These are phyloP conservation scores for Enteromius trimaculatus DNA, from an alignment of 2,797 vertebrate species.

Conservation along the genomic window DNA sequence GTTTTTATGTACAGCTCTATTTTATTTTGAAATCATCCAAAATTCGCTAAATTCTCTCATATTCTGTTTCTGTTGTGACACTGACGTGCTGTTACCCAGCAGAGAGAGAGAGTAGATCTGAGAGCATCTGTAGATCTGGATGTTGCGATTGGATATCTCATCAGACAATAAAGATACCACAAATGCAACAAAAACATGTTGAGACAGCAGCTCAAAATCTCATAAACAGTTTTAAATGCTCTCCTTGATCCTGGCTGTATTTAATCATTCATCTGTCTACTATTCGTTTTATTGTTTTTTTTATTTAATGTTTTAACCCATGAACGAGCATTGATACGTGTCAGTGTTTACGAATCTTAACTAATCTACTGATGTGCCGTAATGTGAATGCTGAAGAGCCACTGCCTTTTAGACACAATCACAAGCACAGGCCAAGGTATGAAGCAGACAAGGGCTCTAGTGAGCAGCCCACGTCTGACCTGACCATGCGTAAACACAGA, in stretches of 20 bases:
- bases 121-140: no score
- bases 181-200: not conserved
- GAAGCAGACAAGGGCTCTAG: constrained; percentile 14
- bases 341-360: not conserved
- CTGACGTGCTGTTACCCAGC: not conserved
- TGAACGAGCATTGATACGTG: not conserved
- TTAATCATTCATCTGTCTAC: not conserved
- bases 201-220: not conserved
- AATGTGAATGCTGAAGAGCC: not conserved
- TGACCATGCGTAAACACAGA: constrained; percentile 48
- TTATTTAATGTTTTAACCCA: not conserved
- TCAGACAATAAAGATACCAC: not conserved
- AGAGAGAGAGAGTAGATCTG: no score
- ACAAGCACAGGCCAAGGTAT: constrained; percentile 70
- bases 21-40: not conserved
- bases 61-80: not conserved
- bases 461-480: constrained; percentile 2
- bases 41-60: not conserved
- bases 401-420: constrained; percentile 45
- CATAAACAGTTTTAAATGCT: not conserved
- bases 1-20: not conserved
- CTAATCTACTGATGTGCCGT: not conserved
- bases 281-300: not conserved
- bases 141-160: no score
- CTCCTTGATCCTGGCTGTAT: not conserved